Base-by-base conservation (phyloP, 2,113 vertebrate species). In the Chloroceryle aenea region DNA sequence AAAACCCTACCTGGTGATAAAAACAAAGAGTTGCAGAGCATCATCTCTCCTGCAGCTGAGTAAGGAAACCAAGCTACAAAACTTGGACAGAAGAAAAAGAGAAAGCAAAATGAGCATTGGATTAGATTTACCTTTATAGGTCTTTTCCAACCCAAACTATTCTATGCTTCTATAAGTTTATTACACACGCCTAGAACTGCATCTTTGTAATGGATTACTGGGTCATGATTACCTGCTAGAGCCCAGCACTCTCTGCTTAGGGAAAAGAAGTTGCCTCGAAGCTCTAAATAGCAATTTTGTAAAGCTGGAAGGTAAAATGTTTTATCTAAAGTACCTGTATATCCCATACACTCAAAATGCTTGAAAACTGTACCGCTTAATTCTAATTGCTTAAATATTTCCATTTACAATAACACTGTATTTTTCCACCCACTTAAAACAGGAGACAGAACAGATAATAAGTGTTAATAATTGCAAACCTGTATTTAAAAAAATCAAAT, bases 351-450 rank as follows among this genome's bases (percentile, higher is more conserved):
- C 25, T 40, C n/a, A 11, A 77, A 86, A 82, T 4, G 15, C 11
- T 72, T 2, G 1, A 61, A 86, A 87, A 93, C 6, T 75, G 38
- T 27, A 91, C 63, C n/a, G n/a, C 53, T 91, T 89, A 61, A 43
- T 68, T 79, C 72, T 95, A 90, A 97, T 97, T 95, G 91, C 76
- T 74, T 92, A 73, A 93, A 93, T 91, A 94, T 88, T 97, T 94
- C 93, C 77, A 93, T 94, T 97, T 89, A 76, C 93, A 96, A 98
- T 90, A 40, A 85, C 63, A 59, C 72, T 89, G 30, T 38, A 50
- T 25, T 89, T 85, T 95, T 67, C 59, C 34, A 72, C 69, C 77
- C 63, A 89, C 81, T 92, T 61, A 94, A 84, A 93, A 96, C 68
- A 92, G 81, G 93, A 87, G 36, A 69, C 68, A 95, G 75, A 96